Base-by-base conservation (phyloP, 2,888 invertebrate species). In the Platycnemis pennipes region DNA sequence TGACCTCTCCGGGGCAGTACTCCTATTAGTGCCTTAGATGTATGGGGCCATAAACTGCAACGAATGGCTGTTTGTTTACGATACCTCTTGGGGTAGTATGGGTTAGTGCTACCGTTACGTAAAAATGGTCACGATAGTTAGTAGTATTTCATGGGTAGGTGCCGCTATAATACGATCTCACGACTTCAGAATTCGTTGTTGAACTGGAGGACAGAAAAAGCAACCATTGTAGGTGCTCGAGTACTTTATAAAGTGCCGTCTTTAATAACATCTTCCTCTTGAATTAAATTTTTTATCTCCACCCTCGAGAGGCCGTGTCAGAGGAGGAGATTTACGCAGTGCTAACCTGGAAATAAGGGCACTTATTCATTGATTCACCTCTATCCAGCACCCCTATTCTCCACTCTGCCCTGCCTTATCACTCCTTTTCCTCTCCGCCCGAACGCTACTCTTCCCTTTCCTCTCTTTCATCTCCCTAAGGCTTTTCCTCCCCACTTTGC, bases 281-380 rank as follows among this genome's bases (percentile, higher is more conserved):
- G 77, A 77, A 77, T 77, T 77, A n/a, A 77, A 77, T 16, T 37
- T 49, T 77, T 77, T 77, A 31, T 37, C 37, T 77, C 16, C 11
- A 77, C 37, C 37, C 77, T 31, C 31, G 7, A n/a, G 69, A 31
- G 69, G 7, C 31, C 69, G 69, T 31, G 31, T 7, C 0, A 37
- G 77, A 37, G 77, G 37, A 37, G 37, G 77, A 77, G 77, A 77
- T 77, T 37, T 77, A 37, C 77, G 77, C 77, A 77, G 77, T 11
- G 13, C 77, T 77, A 77, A 77, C 77, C 37, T 77, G 77, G 77
- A 77, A 26, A 77, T 77, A 77, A 77, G 13, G 77, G 77, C 31
- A 37, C 31, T 77, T 5, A 37, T 7, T 77, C 77, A 77, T 77
- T 77, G 77, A 77, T 77, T 77, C 77, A 77, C 63, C 63, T 63